Evolutionary conservation across 2,797 vertebrate species (phyloP), one percentile per base, ranked within the genome.

Genomic region (Tauraco hartlaubi): DNA sequence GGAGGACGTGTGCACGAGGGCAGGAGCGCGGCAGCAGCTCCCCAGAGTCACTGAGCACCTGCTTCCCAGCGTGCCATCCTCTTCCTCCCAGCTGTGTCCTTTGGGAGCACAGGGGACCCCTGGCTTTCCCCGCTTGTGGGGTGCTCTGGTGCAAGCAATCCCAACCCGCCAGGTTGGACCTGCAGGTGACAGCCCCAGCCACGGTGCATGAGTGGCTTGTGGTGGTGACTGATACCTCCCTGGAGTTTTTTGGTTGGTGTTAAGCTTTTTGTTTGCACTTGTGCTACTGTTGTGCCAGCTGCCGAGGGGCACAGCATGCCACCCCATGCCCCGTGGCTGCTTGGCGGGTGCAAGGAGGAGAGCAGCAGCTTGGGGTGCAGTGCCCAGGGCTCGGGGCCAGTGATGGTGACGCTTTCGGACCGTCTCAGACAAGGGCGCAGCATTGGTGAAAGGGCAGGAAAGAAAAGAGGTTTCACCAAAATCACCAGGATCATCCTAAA

Each of bases 331-430:
- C 58, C 12, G 1, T 2, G 37, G 35, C 56, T 2, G 1, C 67
- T 35, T 0, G 1, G 18, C 1, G 2, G 49, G 33, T 1, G 2
- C 51, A 13, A 5, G 49, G 31, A 25, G 46, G 25, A 28, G 44
- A 52, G n/a, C n/a, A 16, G 59, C 7, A 4, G 44, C 2, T 1
- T 14, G 20, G 44, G 19, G n/a, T 25, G 54, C 33, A 19, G 55
- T 22, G 43, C 44, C 73, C 44, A 20, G 22, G 37, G 26, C 56
- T 69, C 9, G 1, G 31, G 33, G 31, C 22, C 14, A 6, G 74
- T 20, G 14, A 15, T 1, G 2, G 14, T 10, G 59, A 25, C 2
- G 0, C 18, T 12, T 49, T 54, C 3, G 2, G 59, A 33, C 52
- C 2, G 0, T 56, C 26, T 55, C 5, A 0, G 5, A 2, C 18